Conservation (phyloP, 2,113 vertebrate species). For the Talpa occidentalis region DNA sequence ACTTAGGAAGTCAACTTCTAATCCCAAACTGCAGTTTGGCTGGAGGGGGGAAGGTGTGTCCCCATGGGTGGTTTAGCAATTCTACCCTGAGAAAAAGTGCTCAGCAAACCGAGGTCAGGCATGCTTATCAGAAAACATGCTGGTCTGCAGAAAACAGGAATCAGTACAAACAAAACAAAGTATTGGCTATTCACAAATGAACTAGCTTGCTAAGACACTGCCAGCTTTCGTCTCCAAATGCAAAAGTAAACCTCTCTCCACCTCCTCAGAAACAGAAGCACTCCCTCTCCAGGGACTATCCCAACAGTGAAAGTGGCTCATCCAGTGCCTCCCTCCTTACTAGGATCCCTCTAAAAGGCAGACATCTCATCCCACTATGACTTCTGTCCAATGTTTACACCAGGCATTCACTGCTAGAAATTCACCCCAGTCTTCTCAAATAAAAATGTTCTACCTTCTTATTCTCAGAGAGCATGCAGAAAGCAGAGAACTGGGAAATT, state of each 20-base stretch:
- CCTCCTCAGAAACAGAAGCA: conserved; percentile 37
- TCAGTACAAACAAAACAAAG: conserved; percentile 57
- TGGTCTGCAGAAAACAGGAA: background rate
- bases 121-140: background rate
- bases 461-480: background rate
- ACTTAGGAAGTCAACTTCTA: background rate
- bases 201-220: background rate
- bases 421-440: background rate
- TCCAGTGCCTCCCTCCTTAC: background rate
- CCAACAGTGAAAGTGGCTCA: background rate
- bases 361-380: background rate
- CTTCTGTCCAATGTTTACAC: background rate
- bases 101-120: background rate
- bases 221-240: background rate
- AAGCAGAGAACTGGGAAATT: background rate
- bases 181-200: conserved; percentile 13
- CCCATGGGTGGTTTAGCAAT: background rate
- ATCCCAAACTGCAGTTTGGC: background rate
- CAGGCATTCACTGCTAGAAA: background rate
- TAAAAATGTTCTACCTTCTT: background rate
- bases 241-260: conserved; percentile 54
- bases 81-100: background rate
- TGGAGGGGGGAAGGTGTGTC: background rate
- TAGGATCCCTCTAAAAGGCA: background rate
- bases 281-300: background rate